Evolutionary conservation across 37 sponge, comb jelly and placozoan genomes (phyloP).

Genomic region (Bolinopsis microptera): DNA sequence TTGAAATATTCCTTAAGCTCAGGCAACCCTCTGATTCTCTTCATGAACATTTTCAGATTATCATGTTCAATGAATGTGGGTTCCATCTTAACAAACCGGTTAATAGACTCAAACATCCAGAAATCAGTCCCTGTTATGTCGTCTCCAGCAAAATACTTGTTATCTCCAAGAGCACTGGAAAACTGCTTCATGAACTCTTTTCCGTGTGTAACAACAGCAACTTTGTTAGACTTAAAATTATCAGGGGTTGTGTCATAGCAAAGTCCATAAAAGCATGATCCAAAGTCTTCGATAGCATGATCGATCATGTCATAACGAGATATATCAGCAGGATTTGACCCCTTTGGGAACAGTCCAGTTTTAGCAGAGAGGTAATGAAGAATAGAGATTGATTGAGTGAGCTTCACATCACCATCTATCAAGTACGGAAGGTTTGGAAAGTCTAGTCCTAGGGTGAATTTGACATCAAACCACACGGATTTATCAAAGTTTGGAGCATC

Average conservation of each 20-base stretch:
- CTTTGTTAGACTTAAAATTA: background rate
- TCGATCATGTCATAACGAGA: background rate
- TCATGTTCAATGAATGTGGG: background rate
- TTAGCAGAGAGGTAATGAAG: background rate
- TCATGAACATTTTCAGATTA: conserved; percentile 11
- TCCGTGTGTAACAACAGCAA: background rate
- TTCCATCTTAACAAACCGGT: conserved; percentile 1
- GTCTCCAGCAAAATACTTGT: conserved; percentile 16
- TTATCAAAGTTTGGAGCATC: conserved; percentile 62
- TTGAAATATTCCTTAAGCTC: background rate
- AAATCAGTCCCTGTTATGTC: background rate
- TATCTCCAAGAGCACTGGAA: background rate
- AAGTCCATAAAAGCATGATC: background rate
- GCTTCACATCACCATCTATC: conserved; percentile 43
- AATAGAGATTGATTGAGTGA: conserved; percentile 49
- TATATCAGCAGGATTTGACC: background rate
- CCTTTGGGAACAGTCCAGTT: background rate
- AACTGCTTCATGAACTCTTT: background rate
- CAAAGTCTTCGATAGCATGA: background rate
- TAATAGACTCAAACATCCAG: conserved; percentile 5
- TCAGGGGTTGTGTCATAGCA: background rate
- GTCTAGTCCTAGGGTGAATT: conserved; percentile 43
- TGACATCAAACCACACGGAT: conserved; percentile 58
- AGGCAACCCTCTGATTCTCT: conserved; percentile 17
- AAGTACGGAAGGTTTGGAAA: conserved; percentile 49